Base-by-base conservation (phyloP, 2,888 invertebrate species). In the Ryuthela nishihirai region DNA sequence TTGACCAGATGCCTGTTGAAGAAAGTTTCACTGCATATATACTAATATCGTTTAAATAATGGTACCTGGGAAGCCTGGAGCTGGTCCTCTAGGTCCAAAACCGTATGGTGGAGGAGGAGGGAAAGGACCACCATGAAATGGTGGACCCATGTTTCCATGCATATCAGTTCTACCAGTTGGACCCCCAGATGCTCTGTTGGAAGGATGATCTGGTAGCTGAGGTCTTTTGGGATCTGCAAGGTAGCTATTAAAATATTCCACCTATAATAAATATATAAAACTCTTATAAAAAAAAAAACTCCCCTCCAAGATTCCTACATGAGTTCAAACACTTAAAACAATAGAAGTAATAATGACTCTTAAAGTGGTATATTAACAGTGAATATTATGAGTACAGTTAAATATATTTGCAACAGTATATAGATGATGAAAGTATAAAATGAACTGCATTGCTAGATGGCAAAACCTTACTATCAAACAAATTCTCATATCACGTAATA, bases 221-320 rank as follows among this genome's bases (percentile, higher is more conserved):
- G 98, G 98, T 41, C 98, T 82, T 69, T 94, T 93, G 4, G 92
- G 87, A 78, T 99, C 99, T 67, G 85, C 82, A 69, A 84, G 71
- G 78, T 97, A 99, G 75, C 95, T 95, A 77, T 99, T 99, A 78
- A 97, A 99, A 76, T 93, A 99, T 69, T 91, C 84, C 53, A 95
- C 81, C 80, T 81, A 64, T n/a, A 69, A 62, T 20, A 59, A 23
- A 47, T 17, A 17, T 23, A 20, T 10, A 50, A 17, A 1, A 17
- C 12, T 34, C 4, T 17, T 12, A 52, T 35, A 5, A 6, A 15
- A 29, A 25, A 36, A 50, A 52, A 52, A 12, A n/a, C n/a, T n/a
- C n/a, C n/a, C n/a, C n/a, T n/a, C n/a, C n/a, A n/a, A n/a, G n/a
- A n/a, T n/a, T n/a, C n/a, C n/a, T n/a, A n/a, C n/a, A n/a, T n/a